Percentiles rank a stretch among this genome's conserved stretches.
phyloP scores from a whole-genome alignment of 2,113 vertebrate species.

The Sisor rabdophorus region DNA sequence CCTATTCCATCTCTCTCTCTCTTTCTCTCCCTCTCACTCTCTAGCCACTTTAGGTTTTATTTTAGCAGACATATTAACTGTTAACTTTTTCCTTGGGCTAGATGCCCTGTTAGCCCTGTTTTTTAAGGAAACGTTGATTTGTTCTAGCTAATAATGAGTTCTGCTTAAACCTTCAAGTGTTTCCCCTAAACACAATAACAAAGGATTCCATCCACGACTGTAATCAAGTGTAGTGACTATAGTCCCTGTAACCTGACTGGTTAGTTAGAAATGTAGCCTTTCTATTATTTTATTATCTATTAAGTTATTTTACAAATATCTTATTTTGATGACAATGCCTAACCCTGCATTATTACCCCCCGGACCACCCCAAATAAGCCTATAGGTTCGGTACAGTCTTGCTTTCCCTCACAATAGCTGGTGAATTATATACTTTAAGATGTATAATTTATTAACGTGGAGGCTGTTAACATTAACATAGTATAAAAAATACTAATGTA shows the following conservation, averaged over 20 bases:
- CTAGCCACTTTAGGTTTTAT: constrained; percentile 11
- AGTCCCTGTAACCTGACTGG: too few relatives aligned
- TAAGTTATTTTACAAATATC: not conserved
- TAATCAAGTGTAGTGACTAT: too few relatives aligned
- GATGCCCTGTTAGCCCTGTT: not conserved
- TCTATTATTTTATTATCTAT: too few relatives aligned
- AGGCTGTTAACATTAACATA: not conserved
- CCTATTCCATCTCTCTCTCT: constrained; percentile 18
- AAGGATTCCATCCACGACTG: too few relatives aligned
- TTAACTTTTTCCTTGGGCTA: not conserved
- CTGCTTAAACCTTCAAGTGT: not conserved
- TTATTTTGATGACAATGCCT: not conserved
- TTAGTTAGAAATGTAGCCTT: too few relatives aligned
- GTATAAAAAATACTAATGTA: not conserved
- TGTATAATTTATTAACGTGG: not conserved
- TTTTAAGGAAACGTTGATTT: not conserved
- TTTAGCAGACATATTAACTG: constrained; percentile 15
- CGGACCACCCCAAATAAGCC: too few relatives aligned
- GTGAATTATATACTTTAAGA: not conserved
- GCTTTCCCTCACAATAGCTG: not conserved
- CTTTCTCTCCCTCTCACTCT: constrained; percentile 5
- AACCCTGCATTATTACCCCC: too few relatives aligned
- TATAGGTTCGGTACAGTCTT: too few relatives aligned
- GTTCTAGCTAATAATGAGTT: not conserved
- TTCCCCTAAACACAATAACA: not conserved